phyloP scores from a whole-genome alignment of 2,888 invertebrate species.

The Oligia strigilis region DNA sequence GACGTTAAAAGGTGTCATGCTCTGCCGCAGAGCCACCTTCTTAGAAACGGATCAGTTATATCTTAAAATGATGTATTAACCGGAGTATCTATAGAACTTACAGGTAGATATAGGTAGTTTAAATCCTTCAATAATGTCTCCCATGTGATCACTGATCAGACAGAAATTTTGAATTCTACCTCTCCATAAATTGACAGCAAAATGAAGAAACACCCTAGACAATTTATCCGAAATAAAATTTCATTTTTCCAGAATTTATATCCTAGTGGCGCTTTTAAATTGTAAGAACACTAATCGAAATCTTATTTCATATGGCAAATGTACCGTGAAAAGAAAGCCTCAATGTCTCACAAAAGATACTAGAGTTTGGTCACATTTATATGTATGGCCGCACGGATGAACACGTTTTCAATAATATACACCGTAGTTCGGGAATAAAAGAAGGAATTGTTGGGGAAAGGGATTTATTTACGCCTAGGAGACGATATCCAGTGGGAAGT shows the following conservation, averaged over 20 bases:
- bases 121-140: not conserved
- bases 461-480: constrained; percentile 27
- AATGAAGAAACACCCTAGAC: not conserved
- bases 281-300: constrained; percentile 80
- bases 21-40: too few species aligned
- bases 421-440: constrained; percentile 56
- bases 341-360: constrained; percentile 78
- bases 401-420: constrained; percentile 69
- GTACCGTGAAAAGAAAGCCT: constrained; percentile 83
- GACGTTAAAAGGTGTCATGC: too few species aligned
- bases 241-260: constrained; percentile 54
- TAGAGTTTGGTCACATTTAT: constrained; percentile 65
- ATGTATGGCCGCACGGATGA: constrained; percentile 72
- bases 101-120: not conserved
- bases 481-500: constrained; percentile 12
- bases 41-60: too few species aligned
- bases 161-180: not conserved
- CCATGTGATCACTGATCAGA: not conserved
- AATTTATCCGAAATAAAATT: constrained; percentile 28
- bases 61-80: too few species aligned
- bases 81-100: not conserved
- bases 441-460: constrained; percentile 47
- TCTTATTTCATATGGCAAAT: constrained; percentile 86
- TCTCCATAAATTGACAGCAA: not conserved
- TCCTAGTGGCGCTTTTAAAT: constrained; percentile 66